Percentiles rank a stretch among this genome's conserved stretches.
Conservation (phyloP, 2,797 vertebrate genomes). For the Momotus momota region DNA sequence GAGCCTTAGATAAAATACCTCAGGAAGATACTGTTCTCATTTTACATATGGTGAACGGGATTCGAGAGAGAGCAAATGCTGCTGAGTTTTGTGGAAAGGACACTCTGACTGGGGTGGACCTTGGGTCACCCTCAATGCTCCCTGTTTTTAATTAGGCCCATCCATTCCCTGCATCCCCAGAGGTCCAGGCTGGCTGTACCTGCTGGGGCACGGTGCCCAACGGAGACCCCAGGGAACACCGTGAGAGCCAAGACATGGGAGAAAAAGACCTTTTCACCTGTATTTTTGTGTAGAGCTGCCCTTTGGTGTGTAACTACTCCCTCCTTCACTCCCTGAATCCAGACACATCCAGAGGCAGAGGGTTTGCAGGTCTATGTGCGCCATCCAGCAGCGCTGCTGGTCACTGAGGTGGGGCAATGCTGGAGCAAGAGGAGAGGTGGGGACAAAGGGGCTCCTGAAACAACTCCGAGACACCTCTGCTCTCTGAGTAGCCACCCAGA, state of each 20-base stretch:
- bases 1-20: not conserved
- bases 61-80: not conserved
- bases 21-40: not conserved
- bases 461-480: not conserved
- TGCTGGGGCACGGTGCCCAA: rapidly evolving
- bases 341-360: rapidly evolving
- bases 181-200: not conserved
- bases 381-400: rapidly evolving
- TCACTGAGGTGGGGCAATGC: rapidly evolving
- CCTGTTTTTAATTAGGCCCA: rapidly evolving
- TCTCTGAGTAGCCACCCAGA: rapidly evolving
- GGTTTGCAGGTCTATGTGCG: rapidly evolving
- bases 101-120: not conserved
- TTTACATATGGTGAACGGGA: not conserved
- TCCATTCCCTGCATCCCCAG: rapidly evolving
- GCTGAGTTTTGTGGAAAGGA: no score
- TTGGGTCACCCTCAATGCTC: not conserved
- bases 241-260: rapidly evolving
- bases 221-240: rapidly evolving
- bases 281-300: not conserved
- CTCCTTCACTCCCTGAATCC: rapidly evolving
- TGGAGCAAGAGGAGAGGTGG: not conserved
- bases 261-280: not conserved
- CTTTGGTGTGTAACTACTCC: not conserved
- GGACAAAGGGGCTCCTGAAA: rapidly evolving